These are phyloP conservation scores for Acanthochromis polyacanthus DNA, from an alignment of 2,113 vertebrate species.

Conservation along the genomic window DNA sequence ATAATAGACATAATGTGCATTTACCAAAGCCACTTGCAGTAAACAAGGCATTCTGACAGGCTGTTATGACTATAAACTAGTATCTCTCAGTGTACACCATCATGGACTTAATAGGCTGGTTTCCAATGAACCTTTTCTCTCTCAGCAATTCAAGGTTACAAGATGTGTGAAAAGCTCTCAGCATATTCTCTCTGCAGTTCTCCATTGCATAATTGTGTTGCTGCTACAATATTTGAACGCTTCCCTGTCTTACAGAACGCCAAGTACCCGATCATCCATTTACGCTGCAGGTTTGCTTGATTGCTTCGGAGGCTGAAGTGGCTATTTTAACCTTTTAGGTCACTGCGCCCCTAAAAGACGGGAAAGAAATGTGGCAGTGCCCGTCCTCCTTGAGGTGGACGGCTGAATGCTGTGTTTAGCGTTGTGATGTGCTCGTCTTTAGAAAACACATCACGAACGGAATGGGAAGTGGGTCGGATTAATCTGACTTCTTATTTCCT, in stretches of 20 bases:
- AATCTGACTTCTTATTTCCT: neutral
- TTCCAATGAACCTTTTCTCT: neutral
- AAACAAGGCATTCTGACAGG: neutral
- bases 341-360: neutral
- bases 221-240: conserved; percentile 3
- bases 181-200: neutral
- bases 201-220: conserved; percentile 9
- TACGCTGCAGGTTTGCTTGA: conserved; percentile 36
- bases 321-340: conserved; percentile 41
- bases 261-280: conserved; percentile 28
- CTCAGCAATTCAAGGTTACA: neutral
- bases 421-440: neutral
- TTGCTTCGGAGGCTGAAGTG: conserved; percentile 50
- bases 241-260: neutral
- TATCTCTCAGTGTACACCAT: neutral
- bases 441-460: neutral
- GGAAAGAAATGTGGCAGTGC: neutral
- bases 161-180: conserved; percentile 20
- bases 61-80: neutral
- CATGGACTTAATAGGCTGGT: neutral
- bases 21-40: neutral
- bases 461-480: conserved; percentile 16
- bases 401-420: neutral
- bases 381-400: neutral
- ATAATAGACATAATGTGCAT: neutral